These are phyloP conservation scores for Ptychoptera contaminata DNA, from an alignment of 2,888 invertebrate species.

Conservation along the genomic window DNA sequence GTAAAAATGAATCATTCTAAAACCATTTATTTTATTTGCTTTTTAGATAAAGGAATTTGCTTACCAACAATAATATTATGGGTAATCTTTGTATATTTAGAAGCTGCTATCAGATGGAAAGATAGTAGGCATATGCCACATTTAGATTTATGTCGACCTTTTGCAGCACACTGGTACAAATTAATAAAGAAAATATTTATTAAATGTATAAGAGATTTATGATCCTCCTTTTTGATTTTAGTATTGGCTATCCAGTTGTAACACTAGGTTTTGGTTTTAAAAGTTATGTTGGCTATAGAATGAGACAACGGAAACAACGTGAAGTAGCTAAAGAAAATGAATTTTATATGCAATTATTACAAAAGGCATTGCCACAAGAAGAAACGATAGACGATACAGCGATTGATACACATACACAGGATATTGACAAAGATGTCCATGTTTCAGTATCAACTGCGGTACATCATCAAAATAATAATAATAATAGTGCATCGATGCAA, in stretches of 20 bases:
- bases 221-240: conserved; percentile 27
- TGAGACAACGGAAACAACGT: conserved; percentile 79
- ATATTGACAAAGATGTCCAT: conserved; percentile 9
- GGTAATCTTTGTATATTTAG: conserved; percentile 87
- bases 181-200: conserved; percentile 10
- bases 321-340: conserved; percentile 91
- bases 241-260: conserved; percentile 86
- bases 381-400: conserved; percentile 16
- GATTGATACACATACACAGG: conserved; percentile 9
- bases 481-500: conserved; percentile 14
- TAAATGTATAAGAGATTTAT: neutral
- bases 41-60: conserved; percentile 78
- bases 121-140: conserved; percentile 72
- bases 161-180: conserved; percentile 86
- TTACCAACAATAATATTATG: conserved; percentile 87
- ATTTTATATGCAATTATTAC: conserved; percentile 82
- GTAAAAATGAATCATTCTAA: neutral
- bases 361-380: conserved; percentile 71
- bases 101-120: conserved; percentile 74
- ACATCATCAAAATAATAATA: conserved; percentile 13
- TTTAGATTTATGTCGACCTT: conserved; percentile 83
- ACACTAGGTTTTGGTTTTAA: conserved; percentile 93
- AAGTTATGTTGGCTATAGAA: conserved; percentile 78
- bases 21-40: conserved; percentile 13
- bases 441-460: conserved; percentile 8